Base-by-base conservation (phyloP, 1,140 invertebrate species). In the Trichonephila clavipes region DNA sequence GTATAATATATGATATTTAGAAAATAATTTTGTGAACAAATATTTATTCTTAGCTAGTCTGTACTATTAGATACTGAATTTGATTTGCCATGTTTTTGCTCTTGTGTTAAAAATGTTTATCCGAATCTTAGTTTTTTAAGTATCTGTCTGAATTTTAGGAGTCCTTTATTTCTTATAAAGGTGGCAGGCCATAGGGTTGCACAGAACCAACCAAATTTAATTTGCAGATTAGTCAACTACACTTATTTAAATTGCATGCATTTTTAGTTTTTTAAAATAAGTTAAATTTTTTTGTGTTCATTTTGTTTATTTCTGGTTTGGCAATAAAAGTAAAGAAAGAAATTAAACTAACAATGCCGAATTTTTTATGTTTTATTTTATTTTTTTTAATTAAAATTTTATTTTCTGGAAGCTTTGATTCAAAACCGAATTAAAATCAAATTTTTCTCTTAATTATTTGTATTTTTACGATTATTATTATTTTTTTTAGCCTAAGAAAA, bases 401-500 rank as follows among this genome's bases (percentile, higher is more conserved):
- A 51, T 51, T 69, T n/a, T 69, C 34, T 5, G 72, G 14, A 21
- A 77, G 28, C 34, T 77, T 77, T 77, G 16, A 34, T 77, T 77
- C 3, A 18, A 34, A 34, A 77, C 34, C 28, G 18, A 18, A 18
- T 21, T 34, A 77, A 77, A 77, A 77, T 40, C 72, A 77, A 77
- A 77, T 40, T 77, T 77, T 77, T 77, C 0, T 16, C 72, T 77
- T 40, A 77, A 40, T 77, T 77, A 77, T 77, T 77, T 77, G 28
- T 77, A 77, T 77, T 77, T 77, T 58, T 61, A 85, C 83, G 58
- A 85, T 85, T 51, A 24, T 85, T 85, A 77, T 81, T 90, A 66
- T 93, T 82, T 61, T 77, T 93, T 94, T 64, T 81, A 95, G 94
- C 95, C 95, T 59, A 98, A 98, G 86, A 98, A 98, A 96, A 96